Base-by-base conservation (phyloP, 2,888 invertebrate species). In the Caenorhabditis afra region DNA sequence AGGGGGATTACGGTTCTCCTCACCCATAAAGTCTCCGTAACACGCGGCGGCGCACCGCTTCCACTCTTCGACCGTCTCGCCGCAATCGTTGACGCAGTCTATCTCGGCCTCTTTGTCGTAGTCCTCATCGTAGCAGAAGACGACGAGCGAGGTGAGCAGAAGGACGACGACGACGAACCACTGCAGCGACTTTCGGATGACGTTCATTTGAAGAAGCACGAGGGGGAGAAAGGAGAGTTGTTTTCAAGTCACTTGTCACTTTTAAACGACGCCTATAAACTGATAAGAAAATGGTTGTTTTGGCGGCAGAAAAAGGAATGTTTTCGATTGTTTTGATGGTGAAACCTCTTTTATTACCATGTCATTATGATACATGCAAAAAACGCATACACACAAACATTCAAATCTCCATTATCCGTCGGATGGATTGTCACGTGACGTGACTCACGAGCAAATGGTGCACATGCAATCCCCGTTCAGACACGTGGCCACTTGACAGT, bases 391-490 rank as follows among this genome's bases (percentile, higher is more conserved):
- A 58, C 14, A 7, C 11, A n/a, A 58, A n/a, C n/a, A n/a, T n/a
- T n/a, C n/a, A n/a, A n/a, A n/a, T n/a, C n/a, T n/a, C n/a, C n/a
- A n/a, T n/a, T n/a, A n/a, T n/a, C n/a, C n/a, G n/a, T n/a, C n/a
- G n/a, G n/a, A n/a, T n/a, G n/a, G n/a, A 14, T 41, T 14, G 52
- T 29, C 4, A 5, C 29, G 3, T 29, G 4, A 3, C 29, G 29
- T 29, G n/a, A 53, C 22, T 61, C 37, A 61, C 0, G 52, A 18
- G 68, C 81, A 81, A 29, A 81, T 50, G 11, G 75, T 76, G 75
- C 81, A 81, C 4, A 79, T 55, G 22, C 81, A 81, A 44, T 79
- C 75, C 0, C 79, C 81, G 14, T 59, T 71, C 37, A 75, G 20
- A 35, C 81, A 81, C 0, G 79, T 71, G 11, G 79, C 81, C 11